Conservation (phyloP, 2,888 invertebrate species). For the Cephus runcator region DNA sequence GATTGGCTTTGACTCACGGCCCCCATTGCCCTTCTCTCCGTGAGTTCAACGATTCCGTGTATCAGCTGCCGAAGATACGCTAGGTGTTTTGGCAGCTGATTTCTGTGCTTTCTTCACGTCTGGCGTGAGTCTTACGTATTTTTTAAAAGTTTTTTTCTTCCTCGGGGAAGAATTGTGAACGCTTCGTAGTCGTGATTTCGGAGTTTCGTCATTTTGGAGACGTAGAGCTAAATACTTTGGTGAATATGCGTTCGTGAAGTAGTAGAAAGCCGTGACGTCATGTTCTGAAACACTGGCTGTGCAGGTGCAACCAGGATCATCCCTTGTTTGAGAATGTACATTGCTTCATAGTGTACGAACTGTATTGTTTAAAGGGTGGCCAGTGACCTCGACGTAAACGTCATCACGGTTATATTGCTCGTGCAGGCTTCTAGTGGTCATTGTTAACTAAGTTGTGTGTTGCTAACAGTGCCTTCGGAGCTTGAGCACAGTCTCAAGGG, state of each 20-base stretch:
- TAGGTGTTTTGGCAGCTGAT: slow-evolving; percentile 53
- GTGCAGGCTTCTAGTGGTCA: background rate
- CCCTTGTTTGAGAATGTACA: background rate
- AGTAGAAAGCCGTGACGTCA: slow-evolving; percentile 43
- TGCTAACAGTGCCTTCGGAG: background rate
- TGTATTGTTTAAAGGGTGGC: background rate
- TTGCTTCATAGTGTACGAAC: background rate
- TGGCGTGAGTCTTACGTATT: background rate
- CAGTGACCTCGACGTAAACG: background rate
- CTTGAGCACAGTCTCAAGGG: background rate
- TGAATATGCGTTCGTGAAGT: background rate
- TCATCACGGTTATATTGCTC: background rate
- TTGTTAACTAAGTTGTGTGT: background rate
- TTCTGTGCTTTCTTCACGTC: slow-evolving; percentile 21
- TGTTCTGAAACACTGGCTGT: slow-evolving; percentile 30
- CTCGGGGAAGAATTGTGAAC: background rate
- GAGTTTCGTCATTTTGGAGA: background rate
- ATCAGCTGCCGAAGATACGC: slow-evolving; percentile 40
- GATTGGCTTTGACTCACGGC: background rate
- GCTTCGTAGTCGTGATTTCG: background rate
- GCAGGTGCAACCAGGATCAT: background rate
- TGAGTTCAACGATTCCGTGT: slow-evolving; percentile 32
- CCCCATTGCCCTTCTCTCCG: slow-evolving; percentile 23
- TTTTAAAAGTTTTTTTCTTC: background rate
- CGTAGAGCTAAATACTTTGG: background rate